These are phyloP conservation scores for Drosophila atripex DNA, from an alignment of 2,888 invertebrate genomes.

Conservation along the genomic window DNA sequence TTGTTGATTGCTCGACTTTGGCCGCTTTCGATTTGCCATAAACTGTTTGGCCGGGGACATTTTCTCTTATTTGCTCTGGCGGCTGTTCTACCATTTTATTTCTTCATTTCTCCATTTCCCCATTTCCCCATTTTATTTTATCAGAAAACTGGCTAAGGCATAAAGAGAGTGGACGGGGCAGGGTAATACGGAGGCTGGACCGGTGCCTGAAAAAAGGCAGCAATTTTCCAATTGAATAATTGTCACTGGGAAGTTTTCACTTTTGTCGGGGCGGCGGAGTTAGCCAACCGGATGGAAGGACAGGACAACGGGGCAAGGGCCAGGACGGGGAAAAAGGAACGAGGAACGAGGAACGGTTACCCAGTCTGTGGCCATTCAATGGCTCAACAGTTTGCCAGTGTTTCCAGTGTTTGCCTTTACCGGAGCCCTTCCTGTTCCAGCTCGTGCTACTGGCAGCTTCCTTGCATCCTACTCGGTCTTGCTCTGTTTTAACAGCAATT, in stretches of 20 bases:
- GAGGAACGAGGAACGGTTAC: slow-evolving; percentile 5
- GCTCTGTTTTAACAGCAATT: slow-evolving; percentile 68
- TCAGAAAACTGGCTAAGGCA: slow-evolving; percentile 24
- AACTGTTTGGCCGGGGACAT: slow-evolving; percentile 33
- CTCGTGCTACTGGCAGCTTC: slow-evolving; percentile 3
- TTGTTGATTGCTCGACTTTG: slow-evolving; percentile 52
- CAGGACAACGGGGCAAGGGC: slow-evolving; percentile 7
- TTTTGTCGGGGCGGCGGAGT: slow-evolving; percentile 60
- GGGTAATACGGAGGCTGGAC: slow-evolving; percentile 13
- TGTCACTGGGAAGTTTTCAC: slow-evolving; percentile 73
- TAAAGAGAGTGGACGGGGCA: slow-evolving; percentile 15
- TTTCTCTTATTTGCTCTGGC: slow-evolving; percentile 23
- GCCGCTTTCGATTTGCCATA: slow-evolving; percentile 50
- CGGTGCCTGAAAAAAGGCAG: slow-evolving; percentile 52
- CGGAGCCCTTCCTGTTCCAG: slow-evolving; percentile 20
- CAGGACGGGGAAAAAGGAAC: not conserved
- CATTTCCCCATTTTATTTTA: slow-evolving; percentile 41
- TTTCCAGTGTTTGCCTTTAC: slow-evolving; percentile 58
- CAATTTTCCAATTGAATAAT: slow-evolving; percentile 81
- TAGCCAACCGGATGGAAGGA: slow-evolving; percentile 24
- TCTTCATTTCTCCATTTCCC: slow-evolving; percentile 28
- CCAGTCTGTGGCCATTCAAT: slow-evolving; percentile 62
- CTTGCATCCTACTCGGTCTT: slow-evolving; percentile 7
- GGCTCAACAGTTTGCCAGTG: slow-evolving; percentile 76
- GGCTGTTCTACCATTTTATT: slow-evolving; percentile 31